phyloP scores from a whole-genome alignment of 2,113 vertebrate genomes.

The Hydropotes inermis region DNA sequence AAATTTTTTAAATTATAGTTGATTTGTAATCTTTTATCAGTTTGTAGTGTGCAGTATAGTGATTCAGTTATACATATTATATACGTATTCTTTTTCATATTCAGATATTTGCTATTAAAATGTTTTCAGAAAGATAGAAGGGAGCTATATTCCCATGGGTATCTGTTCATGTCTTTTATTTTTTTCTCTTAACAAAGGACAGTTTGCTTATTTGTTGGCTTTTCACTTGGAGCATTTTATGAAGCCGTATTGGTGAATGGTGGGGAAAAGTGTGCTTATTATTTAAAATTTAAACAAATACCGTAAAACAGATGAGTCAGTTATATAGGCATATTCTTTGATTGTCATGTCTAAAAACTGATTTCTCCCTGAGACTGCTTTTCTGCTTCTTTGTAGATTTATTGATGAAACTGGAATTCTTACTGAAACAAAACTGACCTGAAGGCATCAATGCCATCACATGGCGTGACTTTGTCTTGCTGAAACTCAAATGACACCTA shows the following conservation, averaged over 20 bases:
- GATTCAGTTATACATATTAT: neutral
- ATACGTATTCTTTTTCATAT: neutral
- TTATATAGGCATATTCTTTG: neutral
- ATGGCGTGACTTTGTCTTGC: neutral
- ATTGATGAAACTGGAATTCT: neutral
- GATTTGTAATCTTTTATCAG: neutral
- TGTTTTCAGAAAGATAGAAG: neutral
- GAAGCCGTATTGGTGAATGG: neutral
- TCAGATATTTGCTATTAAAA: neutral
- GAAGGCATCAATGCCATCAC: neutral
- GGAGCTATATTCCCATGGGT: neutral
- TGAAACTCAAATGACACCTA: neutral
- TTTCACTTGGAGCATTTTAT: slow-evolving; percentile 7
- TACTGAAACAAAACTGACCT: neutral
- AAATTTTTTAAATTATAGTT: neutral
- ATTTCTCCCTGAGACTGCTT: neutral
- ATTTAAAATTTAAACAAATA: slow-evolving; percentile 19
- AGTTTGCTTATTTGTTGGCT: neutral
- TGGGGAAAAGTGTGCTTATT: neutral
- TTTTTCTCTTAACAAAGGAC: slow-evolving; percentile 12
- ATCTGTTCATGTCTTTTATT: neutral
- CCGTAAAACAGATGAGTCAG: neutral
- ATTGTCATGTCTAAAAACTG: neutral
- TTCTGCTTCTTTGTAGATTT: slow-evolving; percentile 29
- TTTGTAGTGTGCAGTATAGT: neutral